A percentile compares a stretch with the other conserved stretches of the same genome.
Evolutionary conservation across 2,113 vertebrate species (phyloP).

Genomic region (Dissostichus mawsoni): DNA sequence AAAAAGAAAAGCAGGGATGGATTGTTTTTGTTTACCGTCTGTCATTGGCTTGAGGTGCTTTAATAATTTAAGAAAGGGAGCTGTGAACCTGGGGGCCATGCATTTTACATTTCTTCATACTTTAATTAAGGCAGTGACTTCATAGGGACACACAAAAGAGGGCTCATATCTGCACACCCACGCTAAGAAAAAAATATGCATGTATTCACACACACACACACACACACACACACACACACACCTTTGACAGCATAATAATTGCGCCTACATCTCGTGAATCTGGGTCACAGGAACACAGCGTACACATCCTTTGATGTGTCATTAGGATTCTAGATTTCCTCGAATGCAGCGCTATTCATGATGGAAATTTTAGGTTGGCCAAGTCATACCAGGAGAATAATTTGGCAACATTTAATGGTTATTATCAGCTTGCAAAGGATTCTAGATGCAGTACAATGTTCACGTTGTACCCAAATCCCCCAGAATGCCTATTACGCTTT

Average conservation of each 20-base stretch:
- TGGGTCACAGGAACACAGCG: constrained; percentile 66
- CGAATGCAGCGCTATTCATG: constrained; percentile 48
- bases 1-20: constrained; percentile 1
- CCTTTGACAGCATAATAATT: constrained; percentile 64
- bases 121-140: constrained; percentile 69
- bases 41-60: constrained; percentile 48
- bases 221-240: constrained; percentile 18
- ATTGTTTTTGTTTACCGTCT: constrained; percentile 52
- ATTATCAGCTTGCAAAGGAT: constrained; percentile 46
- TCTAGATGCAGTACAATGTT: constrained; percentile 21
- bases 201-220: neutral
- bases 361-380: constrained; percentile 41
- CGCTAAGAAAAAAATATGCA: neutral
- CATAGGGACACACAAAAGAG: constrained; percentile 45
- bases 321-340: constrained; percentile 62
- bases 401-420: constrained; percentile 34
- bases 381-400: constrained; percentile 33
- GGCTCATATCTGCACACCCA: constrained; percentile 52
- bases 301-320: constrained; percentile 67
- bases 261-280: constrained; percentile 61
- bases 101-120: constrained; percentile 54
- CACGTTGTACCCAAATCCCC: constrained; percentile 14
- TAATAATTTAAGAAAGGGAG: constrained; percentile 60
- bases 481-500: constrained; percentile 6
- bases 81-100: constrained; percentile 39